Percentiles rank a stretch among this genome's conserved stretches.
These are phyloP conservation scores for Antechinus flavipes DNA, from an alignment of 2,113 vertebrate species.

Conservation along the genomic window DNA sequence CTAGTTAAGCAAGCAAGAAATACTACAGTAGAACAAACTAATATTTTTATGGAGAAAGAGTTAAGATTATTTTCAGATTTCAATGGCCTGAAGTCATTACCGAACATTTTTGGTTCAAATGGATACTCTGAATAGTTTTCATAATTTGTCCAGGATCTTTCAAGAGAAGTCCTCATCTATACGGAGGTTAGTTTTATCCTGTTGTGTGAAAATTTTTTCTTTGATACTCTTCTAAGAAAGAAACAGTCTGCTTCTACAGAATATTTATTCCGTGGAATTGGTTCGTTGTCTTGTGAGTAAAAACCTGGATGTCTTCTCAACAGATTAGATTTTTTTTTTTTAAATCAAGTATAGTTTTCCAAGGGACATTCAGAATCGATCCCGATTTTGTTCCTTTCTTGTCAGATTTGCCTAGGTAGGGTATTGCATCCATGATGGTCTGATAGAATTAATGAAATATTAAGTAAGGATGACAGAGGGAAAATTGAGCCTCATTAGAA, in stretches of 20 bases:
- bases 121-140: slow-evolving; percentile 36
- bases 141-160: slow-evolving; percentile 59
- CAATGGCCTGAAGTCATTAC: slow-evolving; percentile 28
- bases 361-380: slow-evolving; percentile 64
- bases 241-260: slow-evolving; percentile 39
- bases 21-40: slow-evolving; percentile 49
- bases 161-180: slow-evolving; percentile 33
- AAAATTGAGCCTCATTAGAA: slow-evolving; percentile 1
- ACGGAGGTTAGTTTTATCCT: slow-evolving; percentile 56
- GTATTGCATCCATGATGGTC: slow-evolving; percentile 17
- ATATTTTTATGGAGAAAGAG: slow-evolving; percentile 68
- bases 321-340: slow-evolving; percentile 81
- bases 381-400: slow-evolving; percentile 58
- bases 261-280: slow-evolving; percentile 60
- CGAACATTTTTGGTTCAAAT: slow-evolving; percentile 56
- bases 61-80: slow-evolving; percentile 43
- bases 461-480: slow-evolving; percentile 22
- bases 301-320: slow-evolving; percentile 78
- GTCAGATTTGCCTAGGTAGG: slow-evolving; percentile 38
- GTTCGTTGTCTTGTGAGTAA: slow-evolving; percentile 73
- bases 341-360: slow-evolving; percentile 76
- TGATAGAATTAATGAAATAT: slow-evolving; percentile 54
- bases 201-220: slow-evolving; percentile 63
- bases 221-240: slow-evolving; percentile 53
- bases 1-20: slow-evolving; percentile 62